phyloP scores from a whole-genome alignment of 1,140 invertebrate genomes.

The Tetragnatha versicolor region DNA sequence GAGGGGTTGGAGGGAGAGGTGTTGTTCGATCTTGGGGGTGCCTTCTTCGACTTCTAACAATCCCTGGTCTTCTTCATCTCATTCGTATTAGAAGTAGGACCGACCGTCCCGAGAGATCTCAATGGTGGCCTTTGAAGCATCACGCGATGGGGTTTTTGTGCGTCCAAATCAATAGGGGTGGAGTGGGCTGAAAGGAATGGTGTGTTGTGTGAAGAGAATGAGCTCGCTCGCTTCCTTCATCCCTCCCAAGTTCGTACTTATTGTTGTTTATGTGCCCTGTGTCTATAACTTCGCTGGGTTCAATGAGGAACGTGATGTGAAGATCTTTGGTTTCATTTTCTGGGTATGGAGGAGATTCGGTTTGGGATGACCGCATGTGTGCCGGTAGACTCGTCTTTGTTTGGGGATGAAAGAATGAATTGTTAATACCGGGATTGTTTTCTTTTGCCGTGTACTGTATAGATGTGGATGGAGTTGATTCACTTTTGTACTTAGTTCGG shows the following conservation, averaged over 20 bases:
- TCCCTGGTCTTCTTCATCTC: conserved; percentile 20
- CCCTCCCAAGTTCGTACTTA: conserved; percentile 9
- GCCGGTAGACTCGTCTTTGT: too few relatives aligned
- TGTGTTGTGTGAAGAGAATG: not conserved
- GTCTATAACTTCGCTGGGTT: not conserved
- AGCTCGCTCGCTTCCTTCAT: too few relatives aligned
- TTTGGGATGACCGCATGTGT: too few relatives aligned
- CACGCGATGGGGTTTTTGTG: conserved; percentile 43
- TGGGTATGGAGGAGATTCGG: not conserved
- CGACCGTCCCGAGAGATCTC: conserved; percentile 11
- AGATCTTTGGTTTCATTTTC: not conserved
- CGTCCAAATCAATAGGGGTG: conserved; percentile 37
- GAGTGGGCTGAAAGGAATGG: not conserved
- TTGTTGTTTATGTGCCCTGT: conserved; percentile 42
- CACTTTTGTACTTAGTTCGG: too few relatives aligned
- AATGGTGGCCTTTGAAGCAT: conserved; percentile 25
- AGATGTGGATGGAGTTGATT: too few relatives aligned
- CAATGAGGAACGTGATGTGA: not conserved
- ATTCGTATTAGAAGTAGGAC: conserved; percentile 49
- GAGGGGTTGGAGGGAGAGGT: not conserved
- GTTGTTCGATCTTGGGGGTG: conserved; percentile 1
- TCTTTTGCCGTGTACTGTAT: too few relatives aligned
- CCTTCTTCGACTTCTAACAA: conserved; percentile 10
- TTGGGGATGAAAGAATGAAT: too few relatives aligned
- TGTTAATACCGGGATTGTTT: too few relatives aligned